These are phyloP conservation scores for Ornithorhynchus anatinus DNA, from an alignment of 2,113 vertebrate species.

Conservation along the genomic window DNA sequence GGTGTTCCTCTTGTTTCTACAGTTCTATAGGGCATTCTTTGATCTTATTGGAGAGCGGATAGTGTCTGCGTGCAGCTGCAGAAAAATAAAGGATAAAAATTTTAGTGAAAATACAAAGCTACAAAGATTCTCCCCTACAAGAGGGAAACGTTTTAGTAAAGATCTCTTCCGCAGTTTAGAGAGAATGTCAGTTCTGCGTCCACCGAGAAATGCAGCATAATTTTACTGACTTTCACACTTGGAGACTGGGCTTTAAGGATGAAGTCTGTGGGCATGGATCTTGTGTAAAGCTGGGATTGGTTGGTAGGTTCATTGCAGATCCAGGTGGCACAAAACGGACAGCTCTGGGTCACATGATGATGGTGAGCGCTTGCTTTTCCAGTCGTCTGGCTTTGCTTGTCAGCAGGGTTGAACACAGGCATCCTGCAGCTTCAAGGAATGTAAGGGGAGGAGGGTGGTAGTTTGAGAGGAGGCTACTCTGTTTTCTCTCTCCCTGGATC, in stretches of 20 bases:
- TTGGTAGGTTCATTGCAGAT: constrained; percentile 32
- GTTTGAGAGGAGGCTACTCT: constrained; percentile 22
- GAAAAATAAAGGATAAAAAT: too few relatives aligned
- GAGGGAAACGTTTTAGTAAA: too few relatives aligned
- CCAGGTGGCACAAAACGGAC: constrained; percentile 59
- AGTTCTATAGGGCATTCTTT: too few relatives aligned
- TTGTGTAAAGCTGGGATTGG: constrained; percentile 17
- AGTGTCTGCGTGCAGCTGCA: too few relatives aligned
- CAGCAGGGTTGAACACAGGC: constrained; percentile 12
- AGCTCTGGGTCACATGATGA: constrained; percentile 53
- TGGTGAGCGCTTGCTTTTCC: constrained; percentile 39
- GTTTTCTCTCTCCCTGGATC: constrained; percentile 7
- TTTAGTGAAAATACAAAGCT: too few relatives aligned
- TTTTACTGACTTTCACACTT: not conserved
- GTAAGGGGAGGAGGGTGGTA: constrained; percentile 32
- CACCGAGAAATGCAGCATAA: not conserved
- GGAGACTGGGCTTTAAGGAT: not conserved
- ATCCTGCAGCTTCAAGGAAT: constrained; percentile 51
- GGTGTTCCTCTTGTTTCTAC: too few relatives aligned
- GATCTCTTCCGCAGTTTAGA: too few relatives aligned
- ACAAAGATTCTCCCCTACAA: too few relatives aligned
- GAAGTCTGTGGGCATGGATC: constrained; percentile 1
- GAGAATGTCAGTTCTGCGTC: too few relatives aligned
- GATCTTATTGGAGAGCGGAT: too few relatives aligned
- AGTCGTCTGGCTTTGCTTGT: constrained; percentile 33